Evolutionary conservation across 2,113 vertebrate species (phyloP).

Genomic region (Barnardius zonarius): DNA sequence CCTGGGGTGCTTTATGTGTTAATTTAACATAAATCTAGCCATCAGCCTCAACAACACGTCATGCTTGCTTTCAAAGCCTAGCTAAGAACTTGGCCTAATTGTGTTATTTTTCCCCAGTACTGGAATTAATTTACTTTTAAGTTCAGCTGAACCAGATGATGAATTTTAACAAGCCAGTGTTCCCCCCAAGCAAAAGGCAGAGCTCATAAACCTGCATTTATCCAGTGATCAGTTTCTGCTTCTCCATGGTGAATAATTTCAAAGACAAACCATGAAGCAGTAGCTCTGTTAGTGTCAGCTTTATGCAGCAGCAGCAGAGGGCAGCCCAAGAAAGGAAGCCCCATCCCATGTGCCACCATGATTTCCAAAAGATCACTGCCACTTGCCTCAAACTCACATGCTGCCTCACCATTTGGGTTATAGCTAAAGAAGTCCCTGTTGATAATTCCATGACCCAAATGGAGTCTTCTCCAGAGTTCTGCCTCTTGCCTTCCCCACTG

Average conservation of each 20-base stretch:
- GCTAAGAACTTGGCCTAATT: slow-evolving; percentile 43
- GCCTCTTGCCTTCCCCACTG: neutral
- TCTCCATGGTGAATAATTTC: slow-evolving; percentile 24
- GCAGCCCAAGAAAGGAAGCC: neutral
- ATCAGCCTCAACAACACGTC: neutral
- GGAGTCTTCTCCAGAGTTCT: neutral
- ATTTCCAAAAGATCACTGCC: neutral
- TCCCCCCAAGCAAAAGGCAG: slow-evolving; percentile 22
- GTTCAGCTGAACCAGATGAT: slow-evolving; percentile 51
- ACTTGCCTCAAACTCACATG: neutral
- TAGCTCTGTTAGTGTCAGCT: neutral
- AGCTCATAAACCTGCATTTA: slow-evolving; percentile 27
- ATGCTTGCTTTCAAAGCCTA: neutral
- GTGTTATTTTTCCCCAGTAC: slow-evolving; percentile 23
- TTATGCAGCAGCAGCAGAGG: neutral
- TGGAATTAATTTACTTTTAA: slow-evolving; percentile 56
- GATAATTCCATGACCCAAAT: neutral
- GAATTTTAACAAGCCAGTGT: slow-evolving; percentile 51
- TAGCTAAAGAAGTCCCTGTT: neutral
- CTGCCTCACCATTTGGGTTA: neutral
- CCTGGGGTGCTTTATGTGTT: neutral
- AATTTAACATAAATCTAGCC: slow-evolving; percentile 28
- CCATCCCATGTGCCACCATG: neutral
- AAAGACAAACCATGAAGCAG: slow-evolving; percentile 19
- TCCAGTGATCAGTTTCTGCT: slow-evolving; percentile 13